phyloP scores from a whole-genome alignment of 2,113 vertebrate genomes.

The Gallinago jamesoni region DNA sequence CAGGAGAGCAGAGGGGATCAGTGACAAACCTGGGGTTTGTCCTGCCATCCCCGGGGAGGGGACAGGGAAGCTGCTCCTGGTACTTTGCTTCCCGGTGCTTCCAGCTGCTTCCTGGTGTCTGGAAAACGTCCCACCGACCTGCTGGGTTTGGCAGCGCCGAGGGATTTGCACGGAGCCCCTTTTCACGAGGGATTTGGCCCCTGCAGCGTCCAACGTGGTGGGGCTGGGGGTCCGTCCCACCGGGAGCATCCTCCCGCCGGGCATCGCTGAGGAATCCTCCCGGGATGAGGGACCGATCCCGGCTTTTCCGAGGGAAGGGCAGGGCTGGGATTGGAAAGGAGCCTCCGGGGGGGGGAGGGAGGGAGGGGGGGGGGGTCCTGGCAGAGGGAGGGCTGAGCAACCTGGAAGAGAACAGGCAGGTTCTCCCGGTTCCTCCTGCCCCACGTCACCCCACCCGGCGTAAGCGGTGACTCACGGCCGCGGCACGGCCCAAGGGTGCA shows the following conservation, averaged over 20 bases:
- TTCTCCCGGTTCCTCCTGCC: neutral
- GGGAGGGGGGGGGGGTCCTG: rapidly evolving
- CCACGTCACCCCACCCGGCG: neutral
- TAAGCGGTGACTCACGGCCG: neutral
- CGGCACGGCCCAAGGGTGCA: neutral
- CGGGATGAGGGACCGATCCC: rapidly evolving
- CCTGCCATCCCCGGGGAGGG: rapidly evolving
- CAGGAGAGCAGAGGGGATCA: neutral
- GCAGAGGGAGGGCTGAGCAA: rapidly evolving
- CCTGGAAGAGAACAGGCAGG: neutral
- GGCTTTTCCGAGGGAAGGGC: rapidly evolving
- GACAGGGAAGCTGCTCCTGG: neutral
- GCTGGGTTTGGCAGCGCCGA: rapidly evolving
- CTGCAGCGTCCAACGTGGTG: rapidly evolving
- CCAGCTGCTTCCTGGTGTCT: neutral
- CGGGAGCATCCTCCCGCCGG: rapidly evolving
- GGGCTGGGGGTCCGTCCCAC: neutral
- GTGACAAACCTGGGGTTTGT: neutral
- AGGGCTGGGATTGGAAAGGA: neutral
- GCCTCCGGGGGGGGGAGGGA: rapidly evolving
- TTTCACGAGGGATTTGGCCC: neutral
- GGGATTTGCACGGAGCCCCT: neutral
- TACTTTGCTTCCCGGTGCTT: too few species aligned
- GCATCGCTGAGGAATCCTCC: neutral
- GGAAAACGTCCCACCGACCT: neutral